phyloP scores from a whole-genome alignment of 2,113 vertebrate genomes.

The Neoarius graeffei region DNA sequence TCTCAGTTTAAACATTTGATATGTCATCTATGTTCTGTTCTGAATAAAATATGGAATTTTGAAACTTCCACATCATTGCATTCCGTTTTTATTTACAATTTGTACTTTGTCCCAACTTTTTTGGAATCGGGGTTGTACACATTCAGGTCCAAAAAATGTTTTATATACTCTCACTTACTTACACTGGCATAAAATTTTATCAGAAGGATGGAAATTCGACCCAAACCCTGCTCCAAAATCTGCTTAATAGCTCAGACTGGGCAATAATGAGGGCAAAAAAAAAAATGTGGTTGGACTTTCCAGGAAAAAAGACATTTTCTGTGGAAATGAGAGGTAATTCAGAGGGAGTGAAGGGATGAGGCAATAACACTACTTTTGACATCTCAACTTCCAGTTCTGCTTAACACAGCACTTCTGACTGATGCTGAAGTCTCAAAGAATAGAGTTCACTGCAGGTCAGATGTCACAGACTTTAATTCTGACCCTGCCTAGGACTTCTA shows the following conservation, averaged over 20 bases:
- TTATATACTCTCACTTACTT: neutral
- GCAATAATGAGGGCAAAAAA: neutral
- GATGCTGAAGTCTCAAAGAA: neutral
- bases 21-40: too few species aligned
- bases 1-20: too few species aligned
- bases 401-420: constrained; percentile 47
- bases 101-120: too few species aligned
- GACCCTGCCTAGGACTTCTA: neutral
- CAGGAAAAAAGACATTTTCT: neutral
- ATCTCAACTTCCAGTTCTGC: constrained; percentile 49
- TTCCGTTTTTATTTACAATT: too few species aligned
- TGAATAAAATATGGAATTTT: too few species aligned
- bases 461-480: neutral
- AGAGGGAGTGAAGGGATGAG: neutral
- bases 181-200: neutral
- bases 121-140: too few species aligned
- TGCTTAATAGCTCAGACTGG: neutral
- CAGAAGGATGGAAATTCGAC: neutral
- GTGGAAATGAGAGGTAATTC: neutral
- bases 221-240: neutral
- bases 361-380: constrained; percentile 54
- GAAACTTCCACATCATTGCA: too few species aligned
- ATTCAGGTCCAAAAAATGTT: neutral
- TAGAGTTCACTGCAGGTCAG: neutral
- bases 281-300: neutral